Conservation (phyloP, 2,888 invertebrate species). For the Anoncus sp. region DNA sequence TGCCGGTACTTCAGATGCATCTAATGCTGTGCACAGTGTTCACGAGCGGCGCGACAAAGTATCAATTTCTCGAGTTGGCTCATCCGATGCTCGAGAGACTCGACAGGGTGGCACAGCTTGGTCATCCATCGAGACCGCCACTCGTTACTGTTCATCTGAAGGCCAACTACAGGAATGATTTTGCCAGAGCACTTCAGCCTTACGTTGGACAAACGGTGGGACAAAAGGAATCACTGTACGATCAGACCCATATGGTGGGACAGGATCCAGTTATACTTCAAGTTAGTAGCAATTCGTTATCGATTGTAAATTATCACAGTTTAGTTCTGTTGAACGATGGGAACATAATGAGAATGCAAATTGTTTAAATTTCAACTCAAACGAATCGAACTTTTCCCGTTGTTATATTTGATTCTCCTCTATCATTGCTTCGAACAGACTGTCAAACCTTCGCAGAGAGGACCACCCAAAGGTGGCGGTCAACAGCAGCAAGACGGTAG, state of each 20-base stretch:
- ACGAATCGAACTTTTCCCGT: neutral
- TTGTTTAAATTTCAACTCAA: too few relatives aligned
- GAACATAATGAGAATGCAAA: too few relatives aligned
- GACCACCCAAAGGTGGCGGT: constrained; percentile 76
- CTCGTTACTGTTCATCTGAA: constrained; percentile 76
- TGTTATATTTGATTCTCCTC: neutral
- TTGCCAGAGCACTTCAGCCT: constrained; percentile 87
- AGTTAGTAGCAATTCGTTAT: constrained; percentile 66
- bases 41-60: constrained; percentile 89
- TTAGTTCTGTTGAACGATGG: too few relatives aligned
- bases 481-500: constrained; percentile 78
- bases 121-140: constrained; percentile 85
- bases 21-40: constrained; percentile 89
- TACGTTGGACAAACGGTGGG: constrained; percentile 84
- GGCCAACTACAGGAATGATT: constrained; percentile 87
- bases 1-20: constrained; percentile 89
- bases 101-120: constrained; percentile 87
- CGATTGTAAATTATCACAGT: too few relatives aligned
- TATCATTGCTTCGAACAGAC: constrained; percentile 63
- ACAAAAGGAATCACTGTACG: constrained; percentile 77
- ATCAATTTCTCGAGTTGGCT: constrained; percentile 89
- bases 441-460: constrained; percentile 65
- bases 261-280: constrained; percentile 76
- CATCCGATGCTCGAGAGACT: constrained; percentile 88
- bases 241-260: constrained; percentile 74